phyloP scores from a whole-genome alignment of 1,140 invertebrate genomes.

The Ostrea edulis region DNA sequence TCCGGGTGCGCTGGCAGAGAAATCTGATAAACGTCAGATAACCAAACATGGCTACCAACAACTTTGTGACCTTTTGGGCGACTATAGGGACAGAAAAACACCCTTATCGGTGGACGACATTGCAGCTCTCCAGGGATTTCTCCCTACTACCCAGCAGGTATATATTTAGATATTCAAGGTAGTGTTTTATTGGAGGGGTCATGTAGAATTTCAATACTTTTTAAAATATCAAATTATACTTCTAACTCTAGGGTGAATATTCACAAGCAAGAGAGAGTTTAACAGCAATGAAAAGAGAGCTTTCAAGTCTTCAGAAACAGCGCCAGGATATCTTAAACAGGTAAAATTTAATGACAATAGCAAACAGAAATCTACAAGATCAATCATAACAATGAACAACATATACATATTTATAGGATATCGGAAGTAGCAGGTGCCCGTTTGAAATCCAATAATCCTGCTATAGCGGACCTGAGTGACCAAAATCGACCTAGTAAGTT shows the following conservation, averaged over 20 bases:
- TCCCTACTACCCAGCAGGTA: neutral
- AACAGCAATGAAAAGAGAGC: neutral
- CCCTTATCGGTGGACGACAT: neutral
- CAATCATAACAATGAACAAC: neutral
- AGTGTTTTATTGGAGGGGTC: neutral
- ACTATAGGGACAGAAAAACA: neutral
- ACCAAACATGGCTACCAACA: neutral
- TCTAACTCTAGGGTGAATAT: neutral
- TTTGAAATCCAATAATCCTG: constrained; percentile 24
- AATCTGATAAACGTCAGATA: neutral
- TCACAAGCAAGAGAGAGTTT: neutral
- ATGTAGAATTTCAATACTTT: neutral
- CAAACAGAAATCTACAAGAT: neutral
- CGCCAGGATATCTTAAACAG: neutral
- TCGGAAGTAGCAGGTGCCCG: constrained; percentile 38
- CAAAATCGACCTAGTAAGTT: constrained; percentile 41
- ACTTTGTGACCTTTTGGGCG: neutral
- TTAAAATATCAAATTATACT: neutral
- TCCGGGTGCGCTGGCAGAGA: neutral
- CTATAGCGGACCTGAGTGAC: constrained; percentile 29
- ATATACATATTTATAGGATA: neutral
- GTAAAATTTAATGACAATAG: neutral
- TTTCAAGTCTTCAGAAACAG: neutral
- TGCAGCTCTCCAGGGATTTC: neutral
- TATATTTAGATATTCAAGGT: neutral